These are phyloP conservation scores for Cataglyphis cursor DNA, from an alignment of 2,888 invertebrate genomes.

Conservation along the genomic window DNA sequence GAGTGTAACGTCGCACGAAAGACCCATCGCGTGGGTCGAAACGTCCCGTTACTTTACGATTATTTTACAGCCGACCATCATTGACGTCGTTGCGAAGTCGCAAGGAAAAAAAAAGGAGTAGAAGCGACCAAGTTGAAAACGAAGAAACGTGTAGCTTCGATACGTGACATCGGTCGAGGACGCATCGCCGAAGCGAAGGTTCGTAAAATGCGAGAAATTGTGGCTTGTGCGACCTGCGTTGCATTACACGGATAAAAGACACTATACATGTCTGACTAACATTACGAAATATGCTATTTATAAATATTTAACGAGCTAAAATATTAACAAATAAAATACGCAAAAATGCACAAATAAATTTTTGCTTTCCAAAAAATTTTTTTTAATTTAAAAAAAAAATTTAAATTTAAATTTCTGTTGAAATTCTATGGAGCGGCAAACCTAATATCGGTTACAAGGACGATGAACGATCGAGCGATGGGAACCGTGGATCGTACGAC, in stretches of 20 bases:
- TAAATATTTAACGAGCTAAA: not conserved
- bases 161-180: conserved; percentile 21
- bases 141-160: conserved; percentile 26
- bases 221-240: not conserved
- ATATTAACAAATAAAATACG: not conserved
- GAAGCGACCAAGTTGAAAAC: conserved; percentile 32
- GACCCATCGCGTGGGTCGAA: conserved; percentile 77
- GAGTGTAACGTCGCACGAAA: conserved; percentile 70
- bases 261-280: not conserved
- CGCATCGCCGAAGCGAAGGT: conserved; percentile 10
- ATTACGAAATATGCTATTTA: not conserved
- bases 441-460: conserved; percentile 64
- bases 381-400: too few species aligned
- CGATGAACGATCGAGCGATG: conserved; percentile 61
- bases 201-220: conserved; percentile 28
- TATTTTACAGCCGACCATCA: conserved; percentile 70
- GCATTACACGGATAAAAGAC: conserved; percentile 3
- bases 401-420: too few species aligned
- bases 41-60: conserved; percentile 79
- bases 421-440: conserved; percentile 1
- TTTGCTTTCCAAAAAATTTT: not conserved
- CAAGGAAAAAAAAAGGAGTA: conserved; percentile 17
- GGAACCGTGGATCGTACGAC: conserved; percentile 72
- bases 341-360: not conserved
- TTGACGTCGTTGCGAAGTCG: conserved; percentile 63